Evolutionary conservation across 2,888 invertebrate species (phyloP).

Genomic region (Dichetophora obliterata): DNA sequence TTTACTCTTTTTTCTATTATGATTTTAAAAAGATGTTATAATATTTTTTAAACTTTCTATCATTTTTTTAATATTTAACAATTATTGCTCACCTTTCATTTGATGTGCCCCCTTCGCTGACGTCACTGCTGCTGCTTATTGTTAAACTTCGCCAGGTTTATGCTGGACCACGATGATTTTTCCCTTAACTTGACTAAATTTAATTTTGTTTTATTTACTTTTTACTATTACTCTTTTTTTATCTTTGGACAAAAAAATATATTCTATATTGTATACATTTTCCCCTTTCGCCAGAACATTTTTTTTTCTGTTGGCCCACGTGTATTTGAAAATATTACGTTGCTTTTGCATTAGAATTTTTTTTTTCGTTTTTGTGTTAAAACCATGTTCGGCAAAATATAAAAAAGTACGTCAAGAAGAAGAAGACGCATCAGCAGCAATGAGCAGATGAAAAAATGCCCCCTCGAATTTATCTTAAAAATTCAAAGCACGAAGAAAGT

Average conservation of each 20-base stretch:
- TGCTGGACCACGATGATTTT: slow-evolving; percentile 32
- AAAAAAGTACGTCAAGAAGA: slow-evolving; percentile 38
- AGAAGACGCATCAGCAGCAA: slow-evolving; percentile 46
- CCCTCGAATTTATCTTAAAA: slow-evolving; percentile 68
- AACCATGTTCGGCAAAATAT: slow-evolving; percentile 42
- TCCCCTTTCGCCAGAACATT: slow-evolving; percentile 52
- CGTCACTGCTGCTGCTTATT: slow-evolving; percentile 1
- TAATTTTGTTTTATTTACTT: slow-evolving; percentile 26
- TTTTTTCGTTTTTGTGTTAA: neutral
- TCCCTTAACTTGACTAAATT: slow-evolving; percentile 15
- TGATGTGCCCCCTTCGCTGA: neutral
- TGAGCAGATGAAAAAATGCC: slow-evolving; percentile 51
- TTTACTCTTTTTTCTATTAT: no score
- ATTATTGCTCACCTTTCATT: neutral
- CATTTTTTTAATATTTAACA: neutral
- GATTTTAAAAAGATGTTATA: no score
- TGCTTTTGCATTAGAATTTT: slow-evolving; percentile 28
- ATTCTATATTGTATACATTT: slow-evolving; percentile 24
- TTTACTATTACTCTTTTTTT: slow-evolving; percentile 34
- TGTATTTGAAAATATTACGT: slow-evolving; percentile 43
- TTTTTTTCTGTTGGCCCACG: slow-evolving; percentile 12
- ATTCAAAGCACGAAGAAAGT: slow-evolving; percentile 70
- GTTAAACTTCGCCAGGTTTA: slow-evolving; percentile 5
- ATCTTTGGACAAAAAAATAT: slow-evolving; percentile 41
- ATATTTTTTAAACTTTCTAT: neutral